A percentile compares a stretch with the other conserved stretches of the same genome.
Evolutionary conservation across 1,140 invertebrate species (phyloP).

Genomic region (Drosophila grimshawi): DNA sequence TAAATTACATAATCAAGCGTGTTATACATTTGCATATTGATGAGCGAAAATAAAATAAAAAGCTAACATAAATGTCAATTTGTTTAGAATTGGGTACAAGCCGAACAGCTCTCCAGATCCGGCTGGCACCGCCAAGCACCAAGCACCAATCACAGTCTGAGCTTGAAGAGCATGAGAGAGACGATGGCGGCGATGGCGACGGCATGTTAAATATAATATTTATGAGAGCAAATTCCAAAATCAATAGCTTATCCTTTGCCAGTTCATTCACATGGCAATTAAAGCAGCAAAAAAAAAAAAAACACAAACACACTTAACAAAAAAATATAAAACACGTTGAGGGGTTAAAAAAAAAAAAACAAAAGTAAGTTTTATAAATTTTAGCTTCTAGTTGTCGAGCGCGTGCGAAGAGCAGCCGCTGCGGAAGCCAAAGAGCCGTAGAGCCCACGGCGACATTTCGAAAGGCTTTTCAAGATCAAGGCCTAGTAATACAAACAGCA

Average conservation of each 20-base stretch:
- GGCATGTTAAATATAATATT: constrained; percentile 32
- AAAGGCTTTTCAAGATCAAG: constrained; percentile 83
- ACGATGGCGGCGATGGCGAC: not conserved
- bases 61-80: constrained; percentile 57
- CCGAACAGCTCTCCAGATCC: constrained; percentile 54
- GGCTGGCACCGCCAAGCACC: constrained; percentile 76
- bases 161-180: constrained; percentile 14
- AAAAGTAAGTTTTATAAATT: constrained; percentile 2
- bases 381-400: constrained; percentile 31
- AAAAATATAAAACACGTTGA: constrained; percentile 17
- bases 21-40: constrained; percentile 73
- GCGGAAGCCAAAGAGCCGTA: constrained; percentile 58
- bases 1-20: constrained; percentile 71
- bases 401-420: constrained; percentile 57
- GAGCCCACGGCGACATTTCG: constrained; percentile 67
- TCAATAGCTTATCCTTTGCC: constrained; percentile 58
- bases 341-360: not conserved
- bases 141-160: not conserved
- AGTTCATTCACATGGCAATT: constrained; percentile 79
- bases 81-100: constrained; percentile 41
- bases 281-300: constrained; percentile 15
- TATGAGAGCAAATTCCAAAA: constrained; percentile 33
- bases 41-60: constrained; percentile 73
- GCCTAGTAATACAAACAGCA: constrained; percentile 41
- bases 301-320: constrained; percentile 10